phyloP scores from a whole-genome alignment of 2,113 vertebrate genomes.

The Podarcis raffonei region DNA sequence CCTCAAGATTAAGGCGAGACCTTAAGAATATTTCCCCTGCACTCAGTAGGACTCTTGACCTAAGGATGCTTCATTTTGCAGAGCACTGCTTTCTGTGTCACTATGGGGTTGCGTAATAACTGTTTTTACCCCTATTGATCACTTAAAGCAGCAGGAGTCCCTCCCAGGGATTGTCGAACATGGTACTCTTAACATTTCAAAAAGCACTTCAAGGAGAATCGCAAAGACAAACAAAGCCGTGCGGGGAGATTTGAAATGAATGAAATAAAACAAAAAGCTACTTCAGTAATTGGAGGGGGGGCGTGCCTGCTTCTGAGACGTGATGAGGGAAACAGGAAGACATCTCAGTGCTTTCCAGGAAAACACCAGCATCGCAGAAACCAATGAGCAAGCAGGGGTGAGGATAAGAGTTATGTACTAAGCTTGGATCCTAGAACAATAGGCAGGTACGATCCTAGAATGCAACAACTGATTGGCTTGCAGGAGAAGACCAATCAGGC shows the following conservation, averaged over 20 bases:
- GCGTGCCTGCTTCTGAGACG: background rate
- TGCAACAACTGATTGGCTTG: too few species aligned
- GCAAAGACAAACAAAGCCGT: constrained; percentile 44
- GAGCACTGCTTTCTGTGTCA: constrained; percentile 40
- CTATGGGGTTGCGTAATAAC: constrained; percentile 46
- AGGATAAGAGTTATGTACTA: too few species aligned
- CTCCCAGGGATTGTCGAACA: constrained; percentile 16
- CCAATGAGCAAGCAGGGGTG: too few species aligned
- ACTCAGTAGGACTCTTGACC: constrained; percentile 31
- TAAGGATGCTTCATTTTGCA: constrained; percentile 47
- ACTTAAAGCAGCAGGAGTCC: constrained; percentile 29
- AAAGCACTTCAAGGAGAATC: constrained; percentile 51
- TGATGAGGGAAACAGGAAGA: background rate
- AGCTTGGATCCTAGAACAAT: too few species aligned
- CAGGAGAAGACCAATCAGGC: too few species aligned
- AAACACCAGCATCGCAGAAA: too few species aligned
- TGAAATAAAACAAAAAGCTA: background rate
- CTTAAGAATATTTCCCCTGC: background rate
- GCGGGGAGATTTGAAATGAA: background rate
- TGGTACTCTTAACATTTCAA: constrained; percentile 32
- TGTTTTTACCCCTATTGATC: constrained; percentile 48
- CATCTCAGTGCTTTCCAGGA: too few species aligned
- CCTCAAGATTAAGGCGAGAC: background rate
- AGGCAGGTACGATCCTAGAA: too few species aligned
- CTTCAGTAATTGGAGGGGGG: background rate